These are phyloP conservation scores for Himalopsyche anomala DNA, from an alignment of 2,888 invertebrate genomes.

Conservation along the genomic window DNA sequence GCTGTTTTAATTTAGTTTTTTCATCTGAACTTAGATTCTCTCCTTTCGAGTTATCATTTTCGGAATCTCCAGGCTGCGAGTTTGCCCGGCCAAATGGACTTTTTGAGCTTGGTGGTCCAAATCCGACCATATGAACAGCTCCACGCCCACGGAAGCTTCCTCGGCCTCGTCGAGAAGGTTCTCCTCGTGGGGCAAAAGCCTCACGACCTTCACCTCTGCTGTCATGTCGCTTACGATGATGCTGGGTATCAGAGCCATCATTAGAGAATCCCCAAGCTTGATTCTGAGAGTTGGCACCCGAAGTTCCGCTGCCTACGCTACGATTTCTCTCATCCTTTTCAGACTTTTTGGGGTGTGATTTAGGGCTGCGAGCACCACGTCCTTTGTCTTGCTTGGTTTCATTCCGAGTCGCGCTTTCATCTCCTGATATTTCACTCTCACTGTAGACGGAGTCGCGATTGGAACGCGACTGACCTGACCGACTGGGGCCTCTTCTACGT, in stretches of 20 bases:
- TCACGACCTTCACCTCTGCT: constrained; percentile 76
- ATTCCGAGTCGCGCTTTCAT: constrained; percentile 79
- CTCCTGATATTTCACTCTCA: constrained; percentile 87
- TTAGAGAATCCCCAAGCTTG: constrained; percentile 50
- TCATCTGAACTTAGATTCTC: constrained; percentile 74
- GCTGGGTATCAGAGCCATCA: constrained; percentile 39
- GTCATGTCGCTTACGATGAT: constrained; percentile 63
- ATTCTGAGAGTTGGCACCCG: constrained; percentile 13
- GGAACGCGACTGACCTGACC: constrained; percentile 69
- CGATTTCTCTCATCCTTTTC: constrained; percentile 75
- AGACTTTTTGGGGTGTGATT: constrained; percentile 72
- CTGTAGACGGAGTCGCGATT: constrained; percentile 78
- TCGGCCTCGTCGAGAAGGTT: constrained; percentile 91
- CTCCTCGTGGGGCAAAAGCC: constrained; percentile 91
- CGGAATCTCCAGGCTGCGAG: constrained; percentile 70
- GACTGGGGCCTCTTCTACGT: constrained; percentile 71
- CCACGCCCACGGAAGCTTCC: constrained; percentile 79
- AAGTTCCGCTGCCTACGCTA: constrained; percentile 41
- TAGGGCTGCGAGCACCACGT: constrained; percentile 77
- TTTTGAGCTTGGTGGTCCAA: constrained; percentile 88
- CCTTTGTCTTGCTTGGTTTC: constrained; percentile 78
- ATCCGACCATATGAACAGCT: constrained; percentile 75
- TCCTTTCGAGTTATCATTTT: constrained; percentile 68
- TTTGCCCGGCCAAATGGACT: constrained; percentile 82
- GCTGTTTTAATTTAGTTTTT: constrained; percentile 82